Base-by-base conservation (phyloP, 1,140 invertebrate genomes). In the Stratiolaelaps scimitus region DNA sequence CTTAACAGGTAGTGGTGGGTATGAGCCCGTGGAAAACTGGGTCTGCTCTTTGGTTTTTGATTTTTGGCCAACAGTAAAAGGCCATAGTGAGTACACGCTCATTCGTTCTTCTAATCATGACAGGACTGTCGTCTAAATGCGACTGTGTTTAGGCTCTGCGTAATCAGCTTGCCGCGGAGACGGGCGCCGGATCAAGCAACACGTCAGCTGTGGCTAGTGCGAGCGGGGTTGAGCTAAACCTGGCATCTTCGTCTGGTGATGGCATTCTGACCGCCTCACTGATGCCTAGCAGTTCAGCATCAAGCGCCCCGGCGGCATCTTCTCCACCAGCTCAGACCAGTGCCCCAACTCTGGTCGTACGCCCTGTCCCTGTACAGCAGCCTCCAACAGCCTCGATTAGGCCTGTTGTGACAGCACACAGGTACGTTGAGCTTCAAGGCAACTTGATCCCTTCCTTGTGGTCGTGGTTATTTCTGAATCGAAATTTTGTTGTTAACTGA, bases 331-430 rank as follows among this genome's bases (percentile, higher is more conserved):
- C 26, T 29, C 53, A 60, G 34, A 60, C 34, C 53, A 34, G 53
- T 29, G 53, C 53, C 2, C 26, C 53, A 2, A 34, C 53, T 15
- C 26, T 60, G 2, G 34, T 60, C 26, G 53, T 60, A 13, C 53
- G 53, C 23, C 26, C 53, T 1, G 15, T 19, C 2, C 53, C 53
- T 60, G 34, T 10, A 40, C 34, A 40, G 34, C 53, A 60, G 23
- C 53, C 53, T 60, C 53, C 53, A 26, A 60, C 53, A 26, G 53
- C 53, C 15, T 60, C 53, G 53, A 60, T 60, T 34, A 15, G 53
- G 2, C 53, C 53, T 17, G 34, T 60, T 15, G 13, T 34, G 6
- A 34, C 53, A 26, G 13, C 26, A 10, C 53, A 26, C 20, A 60
- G 53, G 20, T 34, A 26, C 13, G 34, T 10, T 4, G 34, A 40